Percentiles rank a stretch among this genome's conserved stretches.
phyloP scores from a whole-genome alignment of 2,113 vertebrate species.

The Gila orcuttii region DNA sequence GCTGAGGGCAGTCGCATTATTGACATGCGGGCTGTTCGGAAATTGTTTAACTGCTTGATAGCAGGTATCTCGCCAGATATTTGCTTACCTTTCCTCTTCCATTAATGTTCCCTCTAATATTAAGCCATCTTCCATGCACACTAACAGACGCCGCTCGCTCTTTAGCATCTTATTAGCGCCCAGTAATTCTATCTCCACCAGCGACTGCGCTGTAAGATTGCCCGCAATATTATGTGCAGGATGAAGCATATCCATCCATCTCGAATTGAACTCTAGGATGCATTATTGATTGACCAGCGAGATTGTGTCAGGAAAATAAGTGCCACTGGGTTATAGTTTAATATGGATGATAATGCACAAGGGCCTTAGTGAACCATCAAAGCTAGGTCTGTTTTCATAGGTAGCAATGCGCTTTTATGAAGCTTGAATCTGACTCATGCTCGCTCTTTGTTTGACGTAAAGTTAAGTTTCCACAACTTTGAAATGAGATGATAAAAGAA shows the following conservation, averaged over 20 bases:
- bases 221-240: conserved; percentile 87
- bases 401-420: not conserved
- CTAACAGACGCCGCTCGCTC: conserved; percentile 82
- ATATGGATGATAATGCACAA: conserved; percentile 92
- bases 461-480: conserved; percentile 48
- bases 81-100: conserved; percentile 93
- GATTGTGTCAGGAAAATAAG: conserved; percentile 95
- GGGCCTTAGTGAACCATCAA: conserved; percentile 72
- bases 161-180: conserved; percentile 93
- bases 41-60: conserved; percentile 97
- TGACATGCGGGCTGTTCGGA: conserved; percentile 89
- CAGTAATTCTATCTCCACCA: conserved; percentile 92
- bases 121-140: conserved; percentile 90
- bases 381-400: conserved; percentile 21
- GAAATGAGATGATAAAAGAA: conserved; percentile 44
- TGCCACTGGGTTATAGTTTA: conserved; percentile 96
- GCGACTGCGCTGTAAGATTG: conserved; percentile 80
- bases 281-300: conserved; percentile 97
- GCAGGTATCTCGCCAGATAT: conserved; percentile 92
- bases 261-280: conserved; percentile 91
- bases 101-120: conserved; percentile 89
- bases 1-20: conserved; percentile 94
- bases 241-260: conserved; percentile 86
- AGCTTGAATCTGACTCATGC: conserved; percentile 13
- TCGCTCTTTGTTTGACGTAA: conserved; percentile 43